Percentiles rank a stretch among this genome's conserved stretches.
Evolutionary conservation across 1,140 invertebrate genomes (phyloP).

Genomic region (Diachasma alloeum): DNA sequence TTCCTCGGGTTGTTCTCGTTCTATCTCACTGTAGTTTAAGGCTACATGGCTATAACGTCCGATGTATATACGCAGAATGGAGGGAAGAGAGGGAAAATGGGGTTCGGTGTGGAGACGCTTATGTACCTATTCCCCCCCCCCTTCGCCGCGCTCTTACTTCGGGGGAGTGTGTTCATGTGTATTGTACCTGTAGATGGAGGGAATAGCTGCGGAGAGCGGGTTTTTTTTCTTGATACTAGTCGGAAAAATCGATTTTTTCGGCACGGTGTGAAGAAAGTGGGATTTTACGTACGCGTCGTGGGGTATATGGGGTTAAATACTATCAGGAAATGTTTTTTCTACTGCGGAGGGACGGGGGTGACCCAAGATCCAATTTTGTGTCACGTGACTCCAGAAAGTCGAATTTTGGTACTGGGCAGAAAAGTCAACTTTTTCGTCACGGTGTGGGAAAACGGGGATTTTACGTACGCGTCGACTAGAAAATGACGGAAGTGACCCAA

Average conservation of each 20-base stretch:
- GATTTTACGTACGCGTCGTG: too few relatives aligned
- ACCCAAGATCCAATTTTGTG: too few relatives aligned
- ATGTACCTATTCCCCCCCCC: neutral
- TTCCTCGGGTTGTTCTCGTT: slow-evolving; percentile 8
- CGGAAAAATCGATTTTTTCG: neutral
- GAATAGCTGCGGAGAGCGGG: neutral
- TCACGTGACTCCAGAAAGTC: too few relatives aligned
- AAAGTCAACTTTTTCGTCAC: neutral
- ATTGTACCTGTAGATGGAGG: slow-evolving; percentile 39
- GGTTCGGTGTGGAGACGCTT: neutral
- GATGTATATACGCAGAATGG: neutral
- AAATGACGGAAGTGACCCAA: too few relatives aligned
- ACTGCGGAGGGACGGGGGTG: too few relatives aligned
- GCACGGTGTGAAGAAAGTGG: neutral
- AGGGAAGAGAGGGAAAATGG: neutral
- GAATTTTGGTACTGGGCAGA: neutral
- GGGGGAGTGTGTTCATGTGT: slow-evolving; percentile 32
- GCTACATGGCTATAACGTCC: neutral
- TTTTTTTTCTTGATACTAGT: neutral
- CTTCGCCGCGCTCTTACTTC: slow-evolving; percentile 3
- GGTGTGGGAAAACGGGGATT: too few relatives aligned
- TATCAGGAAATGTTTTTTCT: too few relatives aligned
- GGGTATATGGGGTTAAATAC: too few relatives aligned
- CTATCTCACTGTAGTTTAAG: neutral
- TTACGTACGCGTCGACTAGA: too few relatives aligned